Evolutionary conservation across 2,113 vertebrate species (phyloP).

Genomic region (Forbesichthys papilliferus): DNA sequence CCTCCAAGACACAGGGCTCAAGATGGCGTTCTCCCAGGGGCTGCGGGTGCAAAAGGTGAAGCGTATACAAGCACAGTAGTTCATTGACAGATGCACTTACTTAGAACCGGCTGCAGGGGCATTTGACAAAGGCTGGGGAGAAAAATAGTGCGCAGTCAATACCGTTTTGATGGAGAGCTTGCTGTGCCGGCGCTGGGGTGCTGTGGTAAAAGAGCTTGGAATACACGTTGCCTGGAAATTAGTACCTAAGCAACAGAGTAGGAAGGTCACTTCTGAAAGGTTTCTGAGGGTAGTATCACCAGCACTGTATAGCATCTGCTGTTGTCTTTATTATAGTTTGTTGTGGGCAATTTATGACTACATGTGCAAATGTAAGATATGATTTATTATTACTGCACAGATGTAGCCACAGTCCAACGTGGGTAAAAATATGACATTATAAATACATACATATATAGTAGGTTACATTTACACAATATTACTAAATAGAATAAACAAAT

Average conservation of each 20-base stretch:
- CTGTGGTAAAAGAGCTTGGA: background rate
- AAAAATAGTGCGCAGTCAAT: conserved; percentile 29
- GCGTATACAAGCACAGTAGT: background rate
- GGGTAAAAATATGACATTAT: too few relatives aligned
- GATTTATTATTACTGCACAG: too few relatives aligned
- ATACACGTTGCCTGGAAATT: background rate
- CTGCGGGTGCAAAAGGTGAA: conserved; percentile 11
- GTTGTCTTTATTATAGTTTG: too few relatives aligned
- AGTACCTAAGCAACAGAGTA: background rate
- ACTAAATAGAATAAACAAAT: too few relatives aligned
- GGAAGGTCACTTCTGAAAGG: background rate
- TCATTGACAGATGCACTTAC: conserved; percentile 10
- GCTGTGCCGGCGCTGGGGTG: background rate
- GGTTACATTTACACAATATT: too few relatives aligned
- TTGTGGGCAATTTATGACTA: too few relatives aligned
- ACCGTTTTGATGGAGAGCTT: conserved; percentile 20
- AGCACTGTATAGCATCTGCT: too few relatives aligned
- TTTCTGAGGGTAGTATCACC: too few relatives aligned
- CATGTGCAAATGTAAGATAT: too few relatives aligned
- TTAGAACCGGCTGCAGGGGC: conserved; percentile 6
- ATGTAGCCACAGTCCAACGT: too few relatives aligned
- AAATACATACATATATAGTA: too few relatives aligned
- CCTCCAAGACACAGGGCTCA: background rate
- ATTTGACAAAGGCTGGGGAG: conserved; percentile 11
- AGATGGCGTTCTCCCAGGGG: background rate